Evolutionary conservation across 2,797 vertebrate species (phyloP).

Genomic region (Sciurus vulgaris): DNA sequence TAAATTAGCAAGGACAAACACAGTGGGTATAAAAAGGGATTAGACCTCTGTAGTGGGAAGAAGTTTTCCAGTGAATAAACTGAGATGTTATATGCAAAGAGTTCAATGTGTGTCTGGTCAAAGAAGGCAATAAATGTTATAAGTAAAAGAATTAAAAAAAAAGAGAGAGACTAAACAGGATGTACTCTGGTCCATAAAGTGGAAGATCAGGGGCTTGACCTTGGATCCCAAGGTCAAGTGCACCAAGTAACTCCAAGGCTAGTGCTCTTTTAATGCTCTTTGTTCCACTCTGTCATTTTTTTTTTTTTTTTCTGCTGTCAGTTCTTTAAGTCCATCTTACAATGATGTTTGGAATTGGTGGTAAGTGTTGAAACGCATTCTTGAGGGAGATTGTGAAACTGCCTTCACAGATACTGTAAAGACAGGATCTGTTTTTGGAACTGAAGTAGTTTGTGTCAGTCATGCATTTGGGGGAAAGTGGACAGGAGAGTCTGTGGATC

Average conservation of each 20-base stretch:
- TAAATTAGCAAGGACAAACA: constrained; percentile 18
- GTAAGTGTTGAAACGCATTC: constrained; percentile 30
- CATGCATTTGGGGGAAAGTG: background rate
- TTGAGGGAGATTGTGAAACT: background rate
- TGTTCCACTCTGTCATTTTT: background rate
- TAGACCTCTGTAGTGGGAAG: background rate
- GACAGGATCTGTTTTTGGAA: background rate
- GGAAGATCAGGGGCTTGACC: constrained; percentile 52
- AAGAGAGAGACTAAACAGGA: constrained; percentile 30
- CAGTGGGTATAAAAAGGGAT: background rate
- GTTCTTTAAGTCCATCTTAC: background rate
- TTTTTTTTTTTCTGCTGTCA: background rate
- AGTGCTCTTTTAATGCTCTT: constrained; percentile 33
- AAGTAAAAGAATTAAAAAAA: constrained; percentile 12
- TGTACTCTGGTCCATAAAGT: constrained; percentile 29
- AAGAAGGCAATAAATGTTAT: constrained; percentile 60
- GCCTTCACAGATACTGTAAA: background rate
- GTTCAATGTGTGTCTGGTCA: constrained; percentile 32
- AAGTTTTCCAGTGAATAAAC: constrained; percentile 15
- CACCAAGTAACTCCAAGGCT: background rate
- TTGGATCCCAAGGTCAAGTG: constrained; percentile 54
- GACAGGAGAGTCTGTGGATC: background rate
- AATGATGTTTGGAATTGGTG: constrained; percentile 7
- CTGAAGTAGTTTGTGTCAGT: background rate
- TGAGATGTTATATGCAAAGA: background rate